Base-by-base conservation (phyloP, 2,797 vertebrate genomes). In the Urosaurus nigricauda region DNA sequence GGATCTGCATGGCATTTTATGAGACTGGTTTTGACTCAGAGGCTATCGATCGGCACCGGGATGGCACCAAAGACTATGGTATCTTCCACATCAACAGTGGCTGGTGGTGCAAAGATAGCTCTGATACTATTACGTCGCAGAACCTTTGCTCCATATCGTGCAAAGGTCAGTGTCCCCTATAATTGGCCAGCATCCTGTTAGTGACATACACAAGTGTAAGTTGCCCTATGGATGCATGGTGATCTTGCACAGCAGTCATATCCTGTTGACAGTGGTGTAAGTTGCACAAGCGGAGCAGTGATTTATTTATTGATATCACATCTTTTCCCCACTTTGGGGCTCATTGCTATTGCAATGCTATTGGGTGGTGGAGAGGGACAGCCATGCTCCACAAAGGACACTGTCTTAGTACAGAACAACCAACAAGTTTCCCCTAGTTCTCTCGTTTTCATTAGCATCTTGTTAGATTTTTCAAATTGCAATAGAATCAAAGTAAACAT, bases 1-100 rank as follows among this genome's bases (percentile, higher is more conserved):
- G 77, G 78, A 3, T 86, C 43, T 53, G 81, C 83, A 17, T 37
- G 73, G 37, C 79, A 3, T 53, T 78, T 92, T 90, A 43, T 24
- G 24, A 90, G 47, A 35, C 40, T 47, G 51, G 74, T 5, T 89
- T 89, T 70, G 85, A 65, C 63, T 83, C 84, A 3, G 73, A 85
- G 87, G 83, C 77, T 3, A 2, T 89, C 26, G 85, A 43, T 58
- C 37, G 43, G 9, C 74, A 88, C 37, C 68, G 16, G 16, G 60
- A 78, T 6, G 35, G 85, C 0, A 0, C 91, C 94, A 56, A 87
- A 0, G 96, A 97, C 92, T 97, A 96, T 0, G 97, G 97, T 79
- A 96, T 98, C 88, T 97, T 98, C 92, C 97, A 98, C 95, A 97
- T 98, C 90, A 98, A 97, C 96, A 97, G 95, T 80, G 95, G 94